A percentile compares a stretch with the other conserved stretches of the same genome.
Evolutionary conservation across 2,797 vertebrate genomes (phyloP).

Genomic region (Crocodylus rhombifer): DNA sequence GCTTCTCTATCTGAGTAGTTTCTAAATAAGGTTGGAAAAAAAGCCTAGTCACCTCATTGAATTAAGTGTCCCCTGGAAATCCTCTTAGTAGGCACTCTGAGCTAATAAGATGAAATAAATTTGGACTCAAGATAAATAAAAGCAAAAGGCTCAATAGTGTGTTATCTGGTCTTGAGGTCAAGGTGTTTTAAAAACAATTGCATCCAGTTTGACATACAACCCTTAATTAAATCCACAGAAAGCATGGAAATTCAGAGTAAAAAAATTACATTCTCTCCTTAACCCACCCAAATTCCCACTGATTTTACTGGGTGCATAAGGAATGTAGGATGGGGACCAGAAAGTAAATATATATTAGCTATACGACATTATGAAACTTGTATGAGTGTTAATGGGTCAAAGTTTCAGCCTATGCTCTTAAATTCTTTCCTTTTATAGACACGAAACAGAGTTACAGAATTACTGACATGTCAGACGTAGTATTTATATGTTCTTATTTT

Average conservation of each 20-base stretch:
- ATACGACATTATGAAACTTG: background rate
- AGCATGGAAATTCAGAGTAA: background rate
- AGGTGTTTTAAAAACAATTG: background rate
- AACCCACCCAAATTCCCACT: background rate
- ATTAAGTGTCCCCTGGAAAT: background rate
- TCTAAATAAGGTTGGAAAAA: background rate
- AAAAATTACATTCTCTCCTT: background rate
- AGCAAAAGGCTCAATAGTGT: background rate
- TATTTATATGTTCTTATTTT: slow-evolving; percentile 18
- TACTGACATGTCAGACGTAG: background rate
- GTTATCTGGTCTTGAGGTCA: slow-evolving; percentile 15
- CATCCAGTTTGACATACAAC: background rate
- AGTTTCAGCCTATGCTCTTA: slow-evolving; percentile 1
- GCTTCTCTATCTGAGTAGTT: slow-evolving; percentile 48
- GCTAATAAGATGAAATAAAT: background rate
- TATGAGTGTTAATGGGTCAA: background rate
- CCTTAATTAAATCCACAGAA: slow-evolving; percentile 16
- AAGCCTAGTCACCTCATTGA: slow-evolving; percentile 8
- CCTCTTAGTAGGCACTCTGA: background rate
- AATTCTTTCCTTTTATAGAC: slow-evolving; percentile 1
- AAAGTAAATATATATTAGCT: background rate
- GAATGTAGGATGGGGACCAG: background rate
- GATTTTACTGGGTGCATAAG: background rate
- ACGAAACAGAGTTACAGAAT: background rate
- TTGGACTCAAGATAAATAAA: slow-evolving; percentile 11